Base-by-base conservation (phyloP, 2,888 invertebrate genomes). In the Galerucella calmariensis region DNA sequence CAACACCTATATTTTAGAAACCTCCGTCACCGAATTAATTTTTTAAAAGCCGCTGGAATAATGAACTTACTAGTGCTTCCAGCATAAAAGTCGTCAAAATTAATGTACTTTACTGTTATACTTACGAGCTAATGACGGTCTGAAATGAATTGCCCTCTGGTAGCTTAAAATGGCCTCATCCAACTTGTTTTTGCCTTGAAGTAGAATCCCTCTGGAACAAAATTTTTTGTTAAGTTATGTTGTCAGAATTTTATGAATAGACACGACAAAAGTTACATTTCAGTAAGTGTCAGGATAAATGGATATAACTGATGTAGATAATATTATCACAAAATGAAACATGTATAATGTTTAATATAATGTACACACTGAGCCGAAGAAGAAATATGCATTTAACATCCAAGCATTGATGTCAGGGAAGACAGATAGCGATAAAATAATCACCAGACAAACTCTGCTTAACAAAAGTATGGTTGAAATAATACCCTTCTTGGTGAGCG, bases 51-150 rank as follows among this genome's bases (percentile, higher is more conserved):
- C n/a, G 3, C 63, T 8, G 12, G 11, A 67, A 67, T 72, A 66
- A 59, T 67, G 48, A 66, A 48, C 66, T 67, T 48, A 72, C 41
- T 24, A 27, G 46, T 35, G 27, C 59, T 67, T 48, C 16, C 58
- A 14, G 58, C 20, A 67, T 58, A 66, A 66, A 72, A 74, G 71
- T 71, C 71, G 74, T 67, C 67, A 67, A 74, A 71, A 71, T 67
- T 74, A 70, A 74, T 75, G 75, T 65, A 74, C 61, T 71, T 56
- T 61, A 74, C 58, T 69, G 59, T 72, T 73, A 48, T 79, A 94
- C 95, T 95, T 91, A 97, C 97, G 91, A 86, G 97, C 97, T 88
- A 98, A 92, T 84, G 95, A 94, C 80, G 97, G 97, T 88, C 98
- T 91, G 89, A 94, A 97, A 88, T 95, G 94, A 86, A 97, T 96